A percentile compares a stretch with the other conserved stretches of the same genome.
phyloP scores from a whole-genome alignment of 1,140 invertebrate genomes.

The Phymorhynchus buccinoides region DNA sequence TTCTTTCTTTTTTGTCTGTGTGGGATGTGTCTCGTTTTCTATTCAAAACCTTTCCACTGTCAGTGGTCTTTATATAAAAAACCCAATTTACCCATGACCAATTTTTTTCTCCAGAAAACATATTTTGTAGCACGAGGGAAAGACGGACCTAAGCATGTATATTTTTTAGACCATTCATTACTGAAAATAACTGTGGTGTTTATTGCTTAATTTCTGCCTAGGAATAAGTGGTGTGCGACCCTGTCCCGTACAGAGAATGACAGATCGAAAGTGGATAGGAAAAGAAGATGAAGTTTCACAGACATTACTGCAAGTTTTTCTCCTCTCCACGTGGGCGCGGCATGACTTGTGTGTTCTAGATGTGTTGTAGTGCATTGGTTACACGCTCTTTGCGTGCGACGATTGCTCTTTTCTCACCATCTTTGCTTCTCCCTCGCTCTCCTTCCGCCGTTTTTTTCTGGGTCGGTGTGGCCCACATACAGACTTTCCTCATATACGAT shows the following conservation, averaged over 20 bases:
- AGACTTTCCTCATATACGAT: background rate
- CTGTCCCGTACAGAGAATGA: background rate
- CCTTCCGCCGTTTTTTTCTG: background rate
- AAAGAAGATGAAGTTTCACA: background rate
- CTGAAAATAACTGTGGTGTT: background rate
- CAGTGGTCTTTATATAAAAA: no score
- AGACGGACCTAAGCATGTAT: background rate
- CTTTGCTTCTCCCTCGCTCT: background rate
- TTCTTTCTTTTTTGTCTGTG: no score
- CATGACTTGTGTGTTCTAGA: background rate
- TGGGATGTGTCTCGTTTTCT: no score
- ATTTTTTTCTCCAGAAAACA: no score
- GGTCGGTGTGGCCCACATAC: background rate
- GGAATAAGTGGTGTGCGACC: background rate
- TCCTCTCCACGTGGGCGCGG: background rate
- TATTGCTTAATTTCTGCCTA: no score
- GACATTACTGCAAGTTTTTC: background rate
- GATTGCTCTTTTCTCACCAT: no score
- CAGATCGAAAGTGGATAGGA: background rate
- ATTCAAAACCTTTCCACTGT: no score
- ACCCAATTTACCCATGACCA: no score
- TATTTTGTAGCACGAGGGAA: no score
- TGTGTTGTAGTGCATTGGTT: no score
- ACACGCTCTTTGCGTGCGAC: no score
- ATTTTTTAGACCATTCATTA: background rate